Conservation (phyloP, 1,140 invertebrate genomes). For the Drosophila lowei region DNA sequence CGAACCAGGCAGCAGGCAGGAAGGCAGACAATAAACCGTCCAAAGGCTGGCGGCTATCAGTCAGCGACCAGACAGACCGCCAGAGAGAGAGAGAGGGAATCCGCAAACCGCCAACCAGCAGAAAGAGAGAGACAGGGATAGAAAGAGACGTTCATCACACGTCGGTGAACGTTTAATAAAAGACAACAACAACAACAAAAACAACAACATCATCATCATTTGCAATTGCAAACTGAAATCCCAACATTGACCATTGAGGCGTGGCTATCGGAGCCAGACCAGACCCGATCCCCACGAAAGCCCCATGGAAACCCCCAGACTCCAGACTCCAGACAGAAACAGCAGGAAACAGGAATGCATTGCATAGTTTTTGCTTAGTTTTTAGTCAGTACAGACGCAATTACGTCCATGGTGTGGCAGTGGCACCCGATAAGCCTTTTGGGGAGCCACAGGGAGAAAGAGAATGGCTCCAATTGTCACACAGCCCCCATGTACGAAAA, state of each 20-base stretch:
- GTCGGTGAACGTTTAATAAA: conserved; percentile 61
- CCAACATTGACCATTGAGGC: conserved; percentile 67
- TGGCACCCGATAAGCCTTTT: conserved; percentile 37
- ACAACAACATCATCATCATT: conserved; percentile 14
- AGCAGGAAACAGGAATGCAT: conserved; percentile 7
- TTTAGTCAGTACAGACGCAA: conserved; percentile 25
- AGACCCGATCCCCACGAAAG: neutral
- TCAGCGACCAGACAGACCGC: conserved; percentile 34
- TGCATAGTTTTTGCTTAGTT: conserved; percentile 57
- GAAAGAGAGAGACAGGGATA: conserved; percentile 4
- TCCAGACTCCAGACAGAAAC: conserved; percentile 5
- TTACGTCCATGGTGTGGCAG: conserved; percentile 31
- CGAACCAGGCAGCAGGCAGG: neutral
- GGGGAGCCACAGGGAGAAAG: conserved; percentile 1
- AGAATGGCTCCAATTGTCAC: conserved; percentile 33
- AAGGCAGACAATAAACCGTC: conserved; percentile 25
- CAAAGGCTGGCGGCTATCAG: conserved; percentile 41
- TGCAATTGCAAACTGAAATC: conserved; percentile 44
- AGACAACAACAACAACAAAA: conserved; percentile 18
- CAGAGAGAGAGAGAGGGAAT: conserved; percentile 16
- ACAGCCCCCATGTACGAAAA: conserved; percentile 19
- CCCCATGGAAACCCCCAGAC: neutral
- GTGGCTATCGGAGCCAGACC: conserved; percentile 55
- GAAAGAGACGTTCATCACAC: conserved; percentile 35
- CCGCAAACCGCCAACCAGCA: conserved; percentile 26